phyloP scores from a whole-genome alignment of 2,888 invertebrate species.

The Dromius quadrimaculatus region DNA sequence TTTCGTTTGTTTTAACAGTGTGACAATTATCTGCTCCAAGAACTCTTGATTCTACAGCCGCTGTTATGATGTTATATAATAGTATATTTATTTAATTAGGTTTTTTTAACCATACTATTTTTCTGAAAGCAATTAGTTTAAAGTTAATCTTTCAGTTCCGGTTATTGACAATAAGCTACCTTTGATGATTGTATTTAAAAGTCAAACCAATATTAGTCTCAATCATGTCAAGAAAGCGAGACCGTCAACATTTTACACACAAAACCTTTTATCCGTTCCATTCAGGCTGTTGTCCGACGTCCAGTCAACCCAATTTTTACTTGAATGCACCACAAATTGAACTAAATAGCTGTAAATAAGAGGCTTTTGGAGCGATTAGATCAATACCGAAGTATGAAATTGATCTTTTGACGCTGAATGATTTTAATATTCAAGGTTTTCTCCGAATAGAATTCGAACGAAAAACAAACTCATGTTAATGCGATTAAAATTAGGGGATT shows the following conservation, averaged over 20 bases:
- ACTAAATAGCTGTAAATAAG: slow-evolving; percentile 24
- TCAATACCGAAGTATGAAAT: slow-evolving; percentile 5
- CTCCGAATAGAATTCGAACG: neutral
- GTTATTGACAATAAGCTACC: neutral
- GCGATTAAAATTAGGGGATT: too few relatives aligned
- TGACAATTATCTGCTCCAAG: slow-evolving; percentile 43
- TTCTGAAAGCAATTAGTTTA: too few relatives aligned
- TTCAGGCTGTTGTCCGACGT: slow-evolving; percentile 9
- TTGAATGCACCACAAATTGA: slow-evolving; percentile 7
- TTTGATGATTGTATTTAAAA: neutral
- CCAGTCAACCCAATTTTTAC: slow-evolving; percentile 17
- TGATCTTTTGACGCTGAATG: slow-evolving; percentile 5
- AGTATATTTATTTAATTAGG: slow-evolving; percentile 41
- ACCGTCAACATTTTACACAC: neutral
- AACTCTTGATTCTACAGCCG: slow-evolving; percentile 4
- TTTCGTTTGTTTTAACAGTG: slow-evolving; percentile 42
- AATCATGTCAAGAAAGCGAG: neutral
- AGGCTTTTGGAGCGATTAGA: slow-evolving; percentile 2
- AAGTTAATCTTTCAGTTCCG: neutral
- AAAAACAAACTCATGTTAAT: neutral
- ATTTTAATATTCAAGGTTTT: too few relatives aligned
- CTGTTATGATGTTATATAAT: slow-evolving; percentile 26
- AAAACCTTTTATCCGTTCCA: slow-evolving; percentile 4
- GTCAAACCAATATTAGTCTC: slow-evolving; percentile 3
- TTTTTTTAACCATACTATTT: too few relatives aligned